Evolutionary conservation across 53 echinoderm and acorn worm genomes (phyloP).

Genomic region (Temnopleurus reevesii): DNA sequence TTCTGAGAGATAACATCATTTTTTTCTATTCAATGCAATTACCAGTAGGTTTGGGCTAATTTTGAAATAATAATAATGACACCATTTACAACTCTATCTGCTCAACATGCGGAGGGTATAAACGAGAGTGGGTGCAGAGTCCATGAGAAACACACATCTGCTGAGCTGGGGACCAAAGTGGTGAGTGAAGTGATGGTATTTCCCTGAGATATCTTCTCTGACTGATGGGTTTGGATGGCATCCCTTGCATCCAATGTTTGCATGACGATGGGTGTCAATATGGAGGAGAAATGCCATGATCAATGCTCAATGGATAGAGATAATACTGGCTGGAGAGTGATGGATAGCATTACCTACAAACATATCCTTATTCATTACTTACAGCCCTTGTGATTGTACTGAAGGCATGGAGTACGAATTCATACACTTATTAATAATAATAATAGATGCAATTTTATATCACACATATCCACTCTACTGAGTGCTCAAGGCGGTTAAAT

Average conservation of each 20-base stretch:
- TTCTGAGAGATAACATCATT: too few relatives aligned
- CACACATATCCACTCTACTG: too few relatives aligned
- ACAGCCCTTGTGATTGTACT: too few relatives aligned
- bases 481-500: too few relatives aligned
- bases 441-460: too few relatives aligned
- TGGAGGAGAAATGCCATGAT: not conserved
- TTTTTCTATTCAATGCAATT: too few relatives aligned
- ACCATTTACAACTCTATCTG: not conserved
- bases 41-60: too few relatives aligned
- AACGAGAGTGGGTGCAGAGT: not conserved
- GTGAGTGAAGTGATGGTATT: not conserved
- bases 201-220: not conserved
- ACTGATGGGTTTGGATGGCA: not conserved
- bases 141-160: conserved; percentile 12
- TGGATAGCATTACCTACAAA: too few relatives aligned
- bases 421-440: too few relatives aligned
- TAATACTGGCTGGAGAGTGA: not conserved
- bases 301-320: not conserved
- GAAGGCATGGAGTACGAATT: too few relatives aligned
- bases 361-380: too few relatives aligned
- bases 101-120: not conserved
- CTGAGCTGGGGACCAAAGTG: not conserved
- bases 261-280: not conserved
- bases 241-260: not conserved
- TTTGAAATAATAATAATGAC: too few relatives aligned